Base-by-base conservation (phyloP, 1,140 invertebrate species). In the Lordiphosa collinella region DNA sequence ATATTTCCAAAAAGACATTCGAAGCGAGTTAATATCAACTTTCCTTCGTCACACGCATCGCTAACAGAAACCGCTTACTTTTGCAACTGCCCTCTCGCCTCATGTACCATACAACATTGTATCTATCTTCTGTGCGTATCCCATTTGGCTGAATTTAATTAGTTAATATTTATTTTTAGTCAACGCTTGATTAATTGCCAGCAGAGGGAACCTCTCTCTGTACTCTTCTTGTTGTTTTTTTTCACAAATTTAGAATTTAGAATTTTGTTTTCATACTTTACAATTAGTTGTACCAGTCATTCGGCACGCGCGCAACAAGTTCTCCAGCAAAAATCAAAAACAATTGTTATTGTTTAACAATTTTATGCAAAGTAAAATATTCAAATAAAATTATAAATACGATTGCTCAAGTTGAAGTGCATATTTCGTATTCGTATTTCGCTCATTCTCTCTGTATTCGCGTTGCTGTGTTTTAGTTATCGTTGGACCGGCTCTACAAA, bases 161-260 rank as follows among this genome's bases (percentile, higher is more conserved):
- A 64, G 76, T 71, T 82, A 76, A 80, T 76, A 71, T 76, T 80
- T 80, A 80, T 80, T 80, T 80, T 84, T 80, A 80, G 76, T 84
- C 76, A 59, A 49, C 60, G 55, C 70, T 70, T 84, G 66, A 79
- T 75, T 78, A 69, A 78, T 73, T 80, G 64, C 58, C 61, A 41
- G 35, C 31, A 37, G 32, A 41, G 34, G 43, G 62, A 14, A 40
- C 29, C 31, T 37, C 46, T 40, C 47, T 55, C 36, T 22, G 18
- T 25, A 10, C 34, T 37, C 37, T 40, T 49, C 14, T 31, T 22
- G 11, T 13, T 56, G 37, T 46, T 62, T 14, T 10, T 46, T 14
- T 38, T 3, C 12, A 29, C 13, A 29, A 29, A 29, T 29, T 29
- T 29, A 29, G 25, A 29, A 29, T 29, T 29, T 29, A 29, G 25